These are phyloP conservation scores for Epirrita christyi DNA, from an alignment of 2,888 invertebrate genomes.

Conservation along the genomic window DNA sequence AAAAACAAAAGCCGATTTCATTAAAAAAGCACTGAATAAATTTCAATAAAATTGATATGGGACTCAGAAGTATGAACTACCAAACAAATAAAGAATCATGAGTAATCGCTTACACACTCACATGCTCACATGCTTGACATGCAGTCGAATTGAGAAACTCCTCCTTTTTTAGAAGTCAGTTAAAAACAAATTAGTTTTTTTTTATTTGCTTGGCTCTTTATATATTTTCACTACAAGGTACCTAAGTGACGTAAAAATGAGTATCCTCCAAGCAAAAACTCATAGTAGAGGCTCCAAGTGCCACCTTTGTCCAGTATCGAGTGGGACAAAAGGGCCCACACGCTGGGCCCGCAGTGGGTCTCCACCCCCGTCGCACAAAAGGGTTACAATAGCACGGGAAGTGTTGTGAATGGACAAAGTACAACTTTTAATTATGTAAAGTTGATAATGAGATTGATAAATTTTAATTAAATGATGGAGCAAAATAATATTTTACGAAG, in stretches of 20 bases:
- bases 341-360: constrained; percentile 60
- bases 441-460: constrained; percentile 24
- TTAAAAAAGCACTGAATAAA: too few species aligned
- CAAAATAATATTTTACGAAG: constrained; percentile 3
- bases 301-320: constrained; percentile 27
- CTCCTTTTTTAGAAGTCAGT: too few species aligned
- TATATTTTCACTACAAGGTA: too few species aligned
- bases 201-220: too few species aligned
- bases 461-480: constrained; percentile 24
- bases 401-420: constrained; percentile 21
- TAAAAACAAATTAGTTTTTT: too few species aligned
- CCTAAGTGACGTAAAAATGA: not conserved
- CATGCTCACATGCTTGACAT: too few species aligned
- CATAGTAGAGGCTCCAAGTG: constrained; percentile 4
- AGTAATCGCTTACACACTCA: too few species aligned
- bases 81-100: too few species aligned
- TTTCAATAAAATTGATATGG: too few species aligned
- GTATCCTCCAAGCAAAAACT: constrained; percentile 4
- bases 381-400: constrained; percentile 38
- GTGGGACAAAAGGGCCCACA: constrained; percentile 49
- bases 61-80: too few species aligned
- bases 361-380: constrained; percentile 55
- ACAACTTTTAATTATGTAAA: constrained; percentile 19
- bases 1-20: too few species aligned
- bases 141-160: too few species aligned